phyloP scores from a whole-genome alignment of 1,140 invertebrate genomes.

The Zaprionus ornatus region DNA sequence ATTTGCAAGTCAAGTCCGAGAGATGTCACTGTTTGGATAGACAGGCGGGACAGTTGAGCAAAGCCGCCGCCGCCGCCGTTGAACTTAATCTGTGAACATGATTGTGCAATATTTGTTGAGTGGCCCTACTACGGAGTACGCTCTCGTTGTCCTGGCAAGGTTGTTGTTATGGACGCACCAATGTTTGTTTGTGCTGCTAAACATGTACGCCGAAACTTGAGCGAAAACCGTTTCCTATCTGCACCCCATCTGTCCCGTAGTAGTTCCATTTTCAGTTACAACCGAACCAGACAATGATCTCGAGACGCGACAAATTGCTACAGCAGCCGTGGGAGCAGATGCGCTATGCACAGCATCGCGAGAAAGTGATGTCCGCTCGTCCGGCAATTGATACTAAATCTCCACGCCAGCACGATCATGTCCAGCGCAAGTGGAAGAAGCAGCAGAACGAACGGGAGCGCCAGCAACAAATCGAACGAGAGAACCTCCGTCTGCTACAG shows the following conservation, averaged over 20 bases:
- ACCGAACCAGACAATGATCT: conserved; percentile 78
- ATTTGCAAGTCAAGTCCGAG: conserved; percentile 77
- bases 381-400: conserved; percentile 85
- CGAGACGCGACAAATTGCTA: conserved; percentile 84
- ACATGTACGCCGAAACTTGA: conserved; percentile 26
- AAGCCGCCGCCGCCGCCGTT: conserved; percentile 66
- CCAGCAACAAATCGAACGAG: conserved; percentile 84
- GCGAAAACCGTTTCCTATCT: not conserved
- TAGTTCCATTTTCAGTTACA: conserved; percentile 27
- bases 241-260: conserved; percentile 12
- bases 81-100: conserved; percentile 76
- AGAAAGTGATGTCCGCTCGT: conserved; percentile 85
- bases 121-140: conserved; percentile 22
- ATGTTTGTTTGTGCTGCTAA: conserved; percentile 67
- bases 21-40: conserved; percentile 75
- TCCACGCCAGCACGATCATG: conserved; percentile 84
- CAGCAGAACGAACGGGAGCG: conserved; percentile 85
- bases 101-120: conserved; percentile 74
- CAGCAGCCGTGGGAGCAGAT: conserved; percentile 84
- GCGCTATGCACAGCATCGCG: conserved; percentile 84
- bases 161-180: conserved; percentile 77
- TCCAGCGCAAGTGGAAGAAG: conserved; percentile 85
- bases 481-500: conserved; percentile 86
- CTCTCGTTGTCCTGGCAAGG: conserved; percentile 75
- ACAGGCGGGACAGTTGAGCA: conserved; percentile 76